Conservation (phyloP, 2,113 vertebrate genomes). For the Lepisosteus osseus region DNA sequence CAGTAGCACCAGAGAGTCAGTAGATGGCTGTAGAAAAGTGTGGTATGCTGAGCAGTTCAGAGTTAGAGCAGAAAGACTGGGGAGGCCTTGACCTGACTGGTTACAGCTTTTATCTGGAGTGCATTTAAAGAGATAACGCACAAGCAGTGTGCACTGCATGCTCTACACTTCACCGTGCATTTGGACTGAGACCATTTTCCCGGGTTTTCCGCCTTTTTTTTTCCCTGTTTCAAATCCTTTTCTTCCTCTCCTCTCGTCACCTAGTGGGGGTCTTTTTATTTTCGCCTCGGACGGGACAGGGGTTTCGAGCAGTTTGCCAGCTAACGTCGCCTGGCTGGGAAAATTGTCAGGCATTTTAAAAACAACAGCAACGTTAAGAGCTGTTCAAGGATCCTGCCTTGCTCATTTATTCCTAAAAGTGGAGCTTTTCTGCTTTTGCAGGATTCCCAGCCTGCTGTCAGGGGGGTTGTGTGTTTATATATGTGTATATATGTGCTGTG, state of each 20-base stretch:
- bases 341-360: neutral
- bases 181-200: slow-evolving; percentile 5
- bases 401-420: neutral
- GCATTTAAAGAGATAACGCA: slow-evolving; percentile 78
- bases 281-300: neutral
- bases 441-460: slow-evolving; percentile 19
- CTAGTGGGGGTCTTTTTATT: neutral
- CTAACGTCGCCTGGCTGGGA: slow-evolving; percentile 10
- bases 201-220: neutral
- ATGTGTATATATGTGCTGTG: slow-evolving; percentile 8
- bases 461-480: slow-evolving; percentile 6
- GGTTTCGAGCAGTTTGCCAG: neutral
- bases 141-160: slow-evolving; percentile 55
- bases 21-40: slow-evolving; percentile 84
- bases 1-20: slow-evolving; percentile 68
- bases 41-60: slow-evolving; percentile 45
- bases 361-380: neutral
- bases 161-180: slow-evolving; percentile 49
- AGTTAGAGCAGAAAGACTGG: slow-evolving; percentile 58
- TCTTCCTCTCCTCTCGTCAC: neutral
- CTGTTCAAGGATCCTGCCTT: neutral
- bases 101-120: slow-evolving; percentile 78
- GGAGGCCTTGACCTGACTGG: slow-evolving; percentile 74
- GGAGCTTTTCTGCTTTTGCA: neutral
- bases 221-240: slow-evolving; percentile 2